Percentiles rank a stretch among this genome's conserved stretches.
Conservation (phyloP, 2,113 vertebrate species). For the Lonchura striata region DNA sequence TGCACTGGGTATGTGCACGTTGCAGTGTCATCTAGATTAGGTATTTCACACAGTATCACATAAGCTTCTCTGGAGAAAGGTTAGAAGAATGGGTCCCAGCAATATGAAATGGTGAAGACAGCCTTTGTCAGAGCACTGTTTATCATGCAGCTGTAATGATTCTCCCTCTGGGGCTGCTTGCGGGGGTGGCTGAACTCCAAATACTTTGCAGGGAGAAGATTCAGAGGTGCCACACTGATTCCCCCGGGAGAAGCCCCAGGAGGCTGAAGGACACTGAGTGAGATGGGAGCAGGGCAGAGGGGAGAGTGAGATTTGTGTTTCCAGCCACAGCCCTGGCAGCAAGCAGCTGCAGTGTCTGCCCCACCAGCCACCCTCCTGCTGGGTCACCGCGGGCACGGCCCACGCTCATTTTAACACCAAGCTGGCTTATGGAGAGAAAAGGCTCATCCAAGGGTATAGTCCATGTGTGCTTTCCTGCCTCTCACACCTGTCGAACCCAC, state of each 20-base stretch:
- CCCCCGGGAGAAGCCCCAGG: accelerated
- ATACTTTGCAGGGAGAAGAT: background rate
- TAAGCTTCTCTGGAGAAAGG: background rate
- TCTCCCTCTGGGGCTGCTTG: background rate
- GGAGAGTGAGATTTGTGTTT: background rate
- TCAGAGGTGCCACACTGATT: background rate
- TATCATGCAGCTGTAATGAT: background rate
- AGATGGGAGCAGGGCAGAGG: background rate
- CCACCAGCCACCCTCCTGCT: background rate
- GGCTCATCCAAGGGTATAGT: accelerated
- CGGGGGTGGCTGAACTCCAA: background rate
- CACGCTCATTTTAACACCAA: background rate
- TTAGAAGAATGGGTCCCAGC: no score
- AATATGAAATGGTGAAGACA: background rate
- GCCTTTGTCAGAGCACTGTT: background rate
- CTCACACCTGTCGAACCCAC: background rate
- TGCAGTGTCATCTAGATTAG: background rate
- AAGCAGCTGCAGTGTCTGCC: background rate
- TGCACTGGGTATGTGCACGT: accelerated
- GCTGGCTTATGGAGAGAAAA: background rate
- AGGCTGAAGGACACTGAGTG: background rate
- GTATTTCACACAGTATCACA: background rate
- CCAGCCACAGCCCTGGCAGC: background rate
- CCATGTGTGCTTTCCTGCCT: background rate
- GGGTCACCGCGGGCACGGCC: background rate